Percentiles rank a stretch among this genome's conserved stretches.
Evolutionary conservation across 2,113 vertebrate species (phyloP).

Genomic region (Caracal caracal): DNA sequence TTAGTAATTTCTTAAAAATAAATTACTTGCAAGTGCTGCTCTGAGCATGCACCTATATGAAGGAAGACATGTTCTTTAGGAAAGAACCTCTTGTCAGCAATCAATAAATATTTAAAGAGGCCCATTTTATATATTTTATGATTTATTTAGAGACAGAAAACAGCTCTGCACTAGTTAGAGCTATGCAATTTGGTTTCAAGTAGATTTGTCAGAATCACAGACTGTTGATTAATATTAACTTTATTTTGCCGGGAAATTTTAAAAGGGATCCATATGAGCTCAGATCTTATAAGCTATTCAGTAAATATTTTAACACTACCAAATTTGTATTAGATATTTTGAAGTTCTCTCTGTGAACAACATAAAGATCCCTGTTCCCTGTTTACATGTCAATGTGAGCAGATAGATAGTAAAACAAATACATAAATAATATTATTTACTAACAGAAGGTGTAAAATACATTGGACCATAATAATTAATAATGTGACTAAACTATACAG

Average conservation of each 20-base stretch:
- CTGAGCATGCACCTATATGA: not conserved
- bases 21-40: not conserved
- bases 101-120: not conserved
- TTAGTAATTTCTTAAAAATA: not conserved
- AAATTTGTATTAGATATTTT: conserved; percentile 23
- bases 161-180: not conserved
- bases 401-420: not conserved
- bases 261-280: not conserved
- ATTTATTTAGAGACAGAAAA: not conserved
- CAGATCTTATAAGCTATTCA: not conserved
- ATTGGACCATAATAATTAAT: not conserved
- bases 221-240: conserved; percentile 8
- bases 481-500: not conserved
- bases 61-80: not conserved
- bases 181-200: not conserved
- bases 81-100: conserved; percentile 7
- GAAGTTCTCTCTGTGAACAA: not conserved
- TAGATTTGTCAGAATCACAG: conserved; percentile 31
- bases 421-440: not conserved
- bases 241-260: conserved; percentile 40
- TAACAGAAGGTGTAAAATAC: not conserved
- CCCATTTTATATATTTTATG: not conserved
- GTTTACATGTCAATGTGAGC: not conserved
- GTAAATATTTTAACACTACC: not conserved
- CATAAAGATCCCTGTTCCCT: not conserved